These are phyloP conservation scores for Dendroctonus ponderosae DNA, from an alignment of 1,140 invertebrate species.

Conservation along the genomic window DNA sequence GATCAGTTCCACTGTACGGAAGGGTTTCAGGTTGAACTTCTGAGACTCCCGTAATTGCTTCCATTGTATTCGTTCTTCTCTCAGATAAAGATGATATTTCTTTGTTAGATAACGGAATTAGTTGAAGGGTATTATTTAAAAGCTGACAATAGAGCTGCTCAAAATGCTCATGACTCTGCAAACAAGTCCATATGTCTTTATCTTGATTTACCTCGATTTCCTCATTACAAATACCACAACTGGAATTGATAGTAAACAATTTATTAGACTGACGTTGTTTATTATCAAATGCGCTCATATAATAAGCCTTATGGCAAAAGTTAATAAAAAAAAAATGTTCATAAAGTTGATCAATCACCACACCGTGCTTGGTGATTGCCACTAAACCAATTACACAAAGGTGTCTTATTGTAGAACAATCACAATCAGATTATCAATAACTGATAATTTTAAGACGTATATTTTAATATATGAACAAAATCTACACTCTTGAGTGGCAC, in stretches of 20 bases:
- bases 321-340: no score
- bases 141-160: conserved; percentile 32
- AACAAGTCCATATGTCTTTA: conserved; percentile 31
- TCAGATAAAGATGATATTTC: neutral
- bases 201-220: conserved; percentile 25
- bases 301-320: no score
- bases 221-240: conserved; percentile 35
- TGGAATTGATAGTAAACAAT: conserved; percentile 7
- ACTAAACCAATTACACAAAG: no score
- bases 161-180: conserved; percentile 41
- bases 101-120: conserved; percentile 9
- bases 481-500: no score
- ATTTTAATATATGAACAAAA: no score
- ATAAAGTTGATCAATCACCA: no score
- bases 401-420: no score
- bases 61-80: conserved; percentile 3
- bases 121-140: conserved; percentile 18
- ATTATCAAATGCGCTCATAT: no score
- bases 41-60: neutral
- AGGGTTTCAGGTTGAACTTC: neutral
- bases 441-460: no score
- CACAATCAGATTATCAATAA: no score
- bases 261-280: neutral
- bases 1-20: neutral
- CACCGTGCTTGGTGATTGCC: no score